phyloP scores from a whole-genome alignment of 2,113 vertebrate species.

The Urocitellus parryii region DNA sequence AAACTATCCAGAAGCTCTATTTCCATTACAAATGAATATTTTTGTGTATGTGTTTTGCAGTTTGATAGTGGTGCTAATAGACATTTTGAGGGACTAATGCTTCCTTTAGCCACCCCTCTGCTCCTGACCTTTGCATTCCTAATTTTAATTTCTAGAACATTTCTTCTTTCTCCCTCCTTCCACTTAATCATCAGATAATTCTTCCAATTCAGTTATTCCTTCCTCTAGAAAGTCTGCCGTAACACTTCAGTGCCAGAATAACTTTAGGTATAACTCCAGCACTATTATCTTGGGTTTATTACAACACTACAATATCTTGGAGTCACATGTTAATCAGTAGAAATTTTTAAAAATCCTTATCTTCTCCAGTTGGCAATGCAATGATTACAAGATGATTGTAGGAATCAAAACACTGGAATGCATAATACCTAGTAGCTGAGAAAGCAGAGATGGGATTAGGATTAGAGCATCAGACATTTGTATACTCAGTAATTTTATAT shows the following conservation, averaged over 20 bases:
- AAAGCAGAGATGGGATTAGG: background rate
- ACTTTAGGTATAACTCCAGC: background rate
- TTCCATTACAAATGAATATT: conserved; percentile 1
- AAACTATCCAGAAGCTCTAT: background rate
- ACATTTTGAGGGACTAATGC: background rate
- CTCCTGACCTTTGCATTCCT: background rate
- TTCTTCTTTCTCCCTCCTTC: background rate
- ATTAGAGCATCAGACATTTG: background rate
- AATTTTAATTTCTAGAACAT: background rate
- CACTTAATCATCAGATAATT: background rate
- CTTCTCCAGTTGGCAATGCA: background rate
- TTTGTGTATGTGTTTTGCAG: background rate
- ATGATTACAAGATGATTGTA: background rate
- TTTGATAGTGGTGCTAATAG: background rate
- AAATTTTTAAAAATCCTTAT: background rate
- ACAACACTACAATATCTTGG: background rate
- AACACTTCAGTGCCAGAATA: background rate
- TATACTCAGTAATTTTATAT: background rate
- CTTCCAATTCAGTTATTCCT: background rate
- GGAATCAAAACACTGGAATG: background rate
- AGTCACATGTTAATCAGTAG: background rate
- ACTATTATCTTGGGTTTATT: background rate
- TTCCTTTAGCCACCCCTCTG: background rate
- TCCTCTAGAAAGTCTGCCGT: background rate
- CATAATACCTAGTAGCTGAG: background rate